Percentiles rank a stretch among this genome's conserved stretches.
phyloP scores from a whole-genome alignment of 1,140 invertebrate genomes.

The Caenorhabditis inopinata region DNA sequence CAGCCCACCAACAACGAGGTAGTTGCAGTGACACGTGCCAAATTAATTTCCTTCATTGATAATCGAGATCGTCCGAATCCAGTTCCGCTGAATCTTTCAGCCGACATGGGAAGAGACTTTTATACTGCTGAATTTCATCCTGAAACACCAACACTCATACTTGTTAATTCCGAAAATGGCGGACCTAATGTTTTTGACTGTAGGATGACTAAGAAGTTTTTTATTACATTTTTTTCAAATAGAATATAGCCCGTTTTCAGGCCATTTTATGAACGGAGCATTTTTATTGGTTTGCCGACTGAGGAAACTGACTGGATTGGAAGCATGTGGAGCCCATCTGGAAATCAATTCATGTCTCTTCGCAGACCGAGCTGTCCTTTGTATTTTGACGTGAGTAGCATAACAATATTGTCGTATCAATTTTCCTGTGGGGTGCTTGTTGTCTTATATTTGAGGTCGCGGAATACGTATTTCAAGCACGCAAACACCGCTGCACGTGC shows the following conservation, averaged over 20 bases:
- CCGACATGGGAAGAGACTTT: background rate
- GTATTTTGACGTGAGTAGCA: background rate
- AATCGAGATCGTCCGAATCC: background rate
- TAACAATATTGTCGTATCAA: no score
- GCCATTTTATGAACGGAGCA: background rate
- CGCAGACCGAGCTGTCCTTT: background rate
- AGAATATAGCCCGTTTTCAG: no score
- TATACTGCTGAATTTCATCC: slow-evolving; percentile 1
- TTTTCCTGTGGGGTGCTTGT: no score
- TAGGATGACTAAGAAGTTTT: background rate
- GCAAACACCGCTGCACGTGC: no score
- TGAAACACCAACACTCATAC: background rate
- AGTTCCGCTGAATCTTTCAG: background rate
- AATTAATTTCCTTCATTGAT: background rate
- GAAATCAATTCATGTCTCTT: background rate
- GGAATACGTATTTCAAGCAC: no score
- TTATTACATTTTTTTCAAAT: no score
- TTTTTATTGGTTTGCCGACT: background rate
- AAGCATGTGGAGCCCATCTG: background rate
- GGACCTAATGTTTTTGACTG: background rate
- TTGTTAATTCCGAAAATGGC: background rate
- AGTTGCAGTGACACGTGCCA: background rate
- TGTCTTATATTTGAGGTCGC: no score
- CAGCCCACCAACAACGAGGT: background rate
- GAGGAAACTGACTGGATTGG: background rate